Base-by-base conservation (phyloP, 2,797 vertebrate genomes). In the Cynopterus sphinx region DNA sequence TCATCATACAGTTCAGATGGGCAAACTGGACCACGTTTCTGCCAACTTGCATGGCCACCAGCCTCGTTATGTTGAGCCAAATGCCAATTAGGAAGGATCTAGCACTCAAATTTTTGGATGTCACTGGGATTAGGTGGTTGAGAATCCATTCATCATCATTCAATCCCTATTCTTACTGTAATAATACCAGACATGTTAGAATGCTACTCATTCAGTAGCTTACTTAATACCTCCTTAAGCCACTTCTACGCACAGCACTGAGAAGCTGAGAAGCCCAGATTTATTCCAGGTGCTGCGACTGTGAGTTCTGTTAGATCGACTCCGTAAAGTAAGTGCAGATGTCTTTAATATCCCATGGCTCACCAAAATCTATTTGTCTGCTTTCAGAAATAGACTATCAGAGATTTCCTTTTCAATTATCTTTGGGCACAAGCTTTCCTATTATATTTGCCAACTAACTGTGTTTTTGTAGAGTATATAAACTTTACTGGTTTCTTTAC, bases 1-100 rank as follows among this genome's bases (percentile, higher is more conserved):
- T 88, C 79, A 91, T 81, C 59, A 65, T 24, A 57, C 41, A 74
- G 71, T 78, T 3, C 36, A 79, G 22, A 91, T 28, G 63, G 83
- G 86, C n/a, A 63, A 89, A 92, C 26, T 33, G 82, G 95, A 89
- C 71, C 55, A 36, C 9, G 19, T 49, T 55, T 57, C 74, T 83
- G 73, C 79, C 95, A 94, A 83, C 51, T 36, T 91, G 61, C 41
- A 82, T 63, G 87, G 93, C 89, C 70, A 93, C 59, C 49, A 77
- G 55, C 12, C 74, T 81, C 67, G 26, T 61, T 90, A 28, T 87
- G 26, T 31, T 57, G 51, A 86, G 90, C 96, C 94, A 97, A 96
- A 84, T 96, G 93, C 78, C 92, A 94, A 70, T 95, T 90, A 96
- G 90, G 33, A 71, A 92, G 77, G 61, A 70, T 94, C 77, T 97